Conservation (phyloP, 2,797 vertebrate genomes). For the Xenops minutus region DNA sequence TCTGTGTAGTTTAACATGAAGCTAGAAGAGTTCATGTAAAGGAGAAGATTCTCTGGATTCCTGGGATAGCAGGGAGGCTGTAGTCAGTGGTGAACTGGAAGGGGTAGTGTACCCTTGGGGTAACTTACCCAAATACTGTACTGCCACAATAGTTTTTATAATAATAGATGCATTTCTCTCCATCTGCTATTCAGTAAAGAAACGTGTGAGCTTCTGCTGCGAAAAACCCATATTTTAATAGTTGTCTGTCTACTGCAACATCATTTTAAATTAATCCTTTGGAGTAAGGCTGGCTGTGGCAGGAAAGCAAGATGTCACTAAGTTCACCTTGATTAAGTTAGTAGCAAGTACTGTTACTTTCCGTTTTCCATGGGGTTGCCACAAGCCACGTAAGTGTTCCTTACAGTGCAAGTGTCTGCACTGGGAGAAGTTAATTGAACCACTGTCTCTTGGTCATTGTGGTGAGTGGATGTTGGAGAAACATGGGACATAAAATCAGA, state of each 20-base stretch:
- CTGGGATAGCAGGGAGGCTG: background rate
- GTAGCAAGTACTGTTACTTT: background rate
- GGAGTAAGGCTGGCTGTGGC: background rate
- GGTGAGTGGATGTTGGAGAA: background rate
- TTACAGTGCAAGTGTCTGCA: background rate
- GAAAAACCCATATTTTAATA: background rate
- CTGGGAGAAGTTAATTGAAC: background rate
- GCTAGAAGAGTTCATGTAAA: background rate
- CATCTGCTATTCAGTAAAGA: background rate
- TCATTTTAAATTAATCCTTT: background rate
- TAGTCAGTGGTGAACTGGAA: background rate
- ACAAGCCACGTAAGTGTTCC: background rate
- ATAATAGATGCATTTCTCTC: background rate
- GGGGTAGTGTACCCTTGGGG: background rate
- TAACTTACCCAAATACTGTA: background rate
- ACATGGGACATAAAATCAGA: background rate
- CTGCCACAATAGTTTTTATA: background rate
- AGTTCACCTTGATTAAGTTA: background rate
- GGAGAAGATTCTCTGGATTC: background rate
- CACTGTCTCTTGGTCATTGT: background rate
- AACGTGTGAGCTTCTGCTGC: background rate
- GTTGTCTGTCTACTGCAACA: background rate
- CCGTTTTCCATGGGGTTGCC: fast-evolving
- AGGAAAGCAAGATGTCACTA: background rate
- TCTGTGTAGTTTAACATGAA: background rate